Conservation (phyloP, 2,797 vertebrate species). For the Acanthurus leucopareius region DNA sequence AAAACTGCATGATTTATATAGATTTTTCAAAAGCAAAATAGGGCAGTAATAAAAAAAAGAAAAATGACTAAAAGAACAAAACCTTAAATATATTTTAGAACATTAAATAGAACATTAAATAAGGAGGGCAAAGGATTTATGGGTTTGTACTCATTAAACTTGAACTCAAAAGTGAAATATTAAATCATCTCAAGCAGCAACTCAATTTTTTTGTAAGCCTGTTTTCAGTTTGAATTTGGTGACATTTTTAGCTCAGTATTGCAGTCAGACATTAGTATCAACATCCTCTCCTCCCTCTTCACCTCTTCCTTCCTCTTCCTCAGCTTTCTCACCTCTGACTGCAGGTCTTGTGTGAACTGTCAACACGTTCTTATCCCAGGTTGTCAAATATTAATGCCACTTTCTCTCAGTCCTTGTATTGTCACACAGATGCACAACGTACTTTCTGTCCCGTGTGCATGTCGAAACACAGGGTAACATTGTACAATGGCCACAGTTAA, state of each 20-base stretch:
- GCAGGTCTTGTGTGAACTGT: not conserved
- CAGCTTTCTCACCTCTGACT: not conserved
- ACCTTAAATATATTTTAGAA: not conserved
- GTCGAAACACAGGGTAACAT: no score
- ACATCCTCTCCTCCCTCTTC: not conserved
- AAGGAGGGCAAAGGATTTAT: not conserved
- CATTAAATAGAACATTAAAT: not conserved
- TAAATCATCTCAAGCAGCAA: not conserved
- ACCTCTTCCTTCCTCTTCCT: not conserved
- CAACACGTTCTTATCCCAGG: no score
- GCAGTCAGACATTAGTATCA: not conserved
- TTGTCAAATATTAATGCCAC: no score
- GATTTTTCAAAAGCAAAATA: not conserved
- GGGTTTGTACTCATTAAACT: conserved; percentile 16
- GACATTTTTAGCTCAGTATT: conserved; percentile 1
- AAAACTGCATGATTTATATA: not conserved
- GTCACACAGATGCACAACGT: no score
- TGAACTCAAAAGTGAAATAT: not conserved
- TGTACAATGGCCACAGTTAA: no score
- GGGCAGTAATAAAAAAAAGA: not conserved
- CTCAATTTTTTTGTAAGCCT: not conserved
- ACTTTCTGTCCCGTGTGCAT: no score
- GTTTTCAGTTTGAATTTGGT: not conserved
- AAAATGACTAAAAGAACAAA: conserved; percentile 3
- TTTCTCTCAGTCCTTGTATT: no score